These are phyloP conservation scores for Cephus rjabovi DNA, from an alignment of 2,888 invertebrate genomes.

Conservation along the genomic window DNA sequence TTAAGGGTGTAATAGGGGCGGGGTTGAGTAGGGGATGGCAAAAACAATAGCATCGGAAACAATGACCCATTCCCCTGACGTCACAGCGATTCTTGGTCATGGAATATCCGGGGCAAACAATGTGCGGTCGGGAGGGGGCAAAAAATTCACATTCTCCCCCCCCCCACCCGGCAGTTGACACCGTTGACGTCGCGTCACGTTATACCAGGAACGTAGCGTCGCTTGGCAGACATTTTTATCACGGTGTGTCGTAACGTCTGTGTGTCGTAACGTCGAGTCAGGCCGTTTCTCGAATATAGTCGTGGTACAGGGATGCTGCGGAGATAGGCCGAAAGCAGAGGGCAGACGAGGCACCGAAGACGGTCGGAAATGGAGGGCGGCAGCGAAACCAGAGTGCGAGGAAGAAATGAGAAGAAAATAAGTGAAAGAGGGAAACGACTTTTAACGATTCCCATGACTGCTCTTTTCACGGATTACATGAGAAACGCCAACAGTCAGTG, in stretches of 20 bases:
- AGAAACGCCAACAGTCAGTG: background rate
- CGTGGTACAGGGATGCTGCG: background rate
- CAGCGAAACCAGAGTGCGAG: background rate
- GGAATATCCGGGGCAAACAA: slow-evolving; percentile 13
- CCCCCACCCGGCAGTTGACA: background rate
- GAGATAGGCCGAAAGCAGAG: background rate
- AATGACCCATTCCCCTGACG: slow-evolving; percentile 33
- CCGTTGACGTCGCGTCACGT: background rate
- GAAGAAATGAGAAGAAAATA: background rate
- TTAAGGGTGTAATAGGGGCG: slow-evolving; percentile 12
- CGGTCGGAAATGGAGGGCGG: background rate
- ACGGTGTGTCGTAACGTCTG: background rate
- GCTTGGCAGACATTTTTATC: background rate
- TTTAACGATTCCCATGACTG: background rate
- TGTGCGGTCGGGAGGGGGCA: background rate
- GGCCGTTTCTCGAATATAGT: background rate
- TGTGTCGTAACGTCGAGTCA: background rate
- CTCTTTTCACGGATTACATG: background rate
- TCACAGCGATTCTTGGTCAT: slow-evolving; percentile 28
- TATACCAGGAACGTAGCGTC: background rate
- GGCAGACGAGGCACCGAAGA: background rate
- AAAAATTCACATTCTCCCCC: background rate
- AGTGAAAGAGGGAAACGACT: background rate
- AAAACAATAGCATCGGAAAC: slow-evolving; percentile 42
- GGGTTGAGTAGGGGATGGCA: slow-evolving; percentile 12